phyloP scores from a whole-genome alignment of 53 echinoderm and acorn worm genomes.

The Holothuria scabra region DNA sequence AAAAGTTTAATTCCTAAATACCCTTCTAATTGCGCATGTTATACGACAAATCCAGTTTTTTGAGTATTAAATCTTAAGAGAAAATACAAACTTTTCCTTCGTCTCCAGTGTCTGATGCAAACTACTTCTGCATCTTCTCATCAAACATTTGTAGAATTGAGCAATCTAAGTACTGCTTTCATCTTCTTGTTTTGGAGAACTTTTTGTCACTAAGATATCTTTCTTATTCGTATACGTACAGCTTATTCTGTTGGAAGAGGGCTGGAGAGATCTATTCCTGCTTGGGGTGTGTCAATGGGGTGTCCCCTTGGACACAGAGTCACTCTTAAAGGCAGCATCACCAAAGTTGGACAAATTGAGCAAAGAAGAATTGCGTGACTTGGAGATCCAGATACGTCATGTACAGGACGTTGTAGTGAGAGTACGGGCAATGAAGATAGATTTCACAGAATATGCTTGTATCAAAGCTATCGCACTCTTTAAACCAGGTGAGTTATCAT shows the following conservation, averaged over 20 bases:
- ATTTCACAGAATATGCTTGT: conserved; percentile 96
- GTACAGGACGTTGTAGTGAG: conserved; percentile 83
- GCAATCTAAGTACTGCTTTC: neutral
- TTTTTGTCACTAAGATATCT: conserved; percentile 12
- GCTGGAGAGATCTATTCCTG: conserved; percentile 95
- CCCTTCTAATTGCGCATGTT: too few species aligned
- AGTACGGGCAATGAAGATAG: conserved; percentile 79
- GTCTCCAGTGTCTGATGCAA: neutral
- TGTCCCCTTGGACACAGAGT: conserved; percentile 84
- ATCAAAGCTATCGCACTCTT: conserved; percentile 93
- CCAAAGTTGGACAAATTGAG: conserved; percentile 44
- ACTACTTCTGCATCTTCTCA: neutral
- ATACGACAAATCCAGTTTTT: too few species aligned
- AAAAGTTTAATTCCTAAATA: too few species aligned
- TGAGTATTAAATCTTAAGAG: too few species aligned
- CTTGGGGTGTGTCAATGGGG: conserved; percentile 96
- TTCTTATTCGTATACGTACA: conserved; percentile 12
- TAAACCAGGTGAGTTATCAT: conserved; percentile 73
- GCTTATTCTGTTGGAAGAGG: conserved; percentile 93
- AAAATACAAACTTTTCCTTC: too few species aligned
- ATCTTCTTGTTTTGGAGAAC: neutral
- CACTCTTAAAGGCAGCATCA: conserved; percentile 62
- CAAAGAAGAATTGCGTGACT: conserved; percentile 61
- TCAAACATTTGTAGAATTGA: neutral
- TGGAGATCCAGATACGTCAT: conserved; percentile 74